phyloP scores from a whole-genome alignment of 1,140 invertebrate genomes.

The Drosophila busckii region DNA sequence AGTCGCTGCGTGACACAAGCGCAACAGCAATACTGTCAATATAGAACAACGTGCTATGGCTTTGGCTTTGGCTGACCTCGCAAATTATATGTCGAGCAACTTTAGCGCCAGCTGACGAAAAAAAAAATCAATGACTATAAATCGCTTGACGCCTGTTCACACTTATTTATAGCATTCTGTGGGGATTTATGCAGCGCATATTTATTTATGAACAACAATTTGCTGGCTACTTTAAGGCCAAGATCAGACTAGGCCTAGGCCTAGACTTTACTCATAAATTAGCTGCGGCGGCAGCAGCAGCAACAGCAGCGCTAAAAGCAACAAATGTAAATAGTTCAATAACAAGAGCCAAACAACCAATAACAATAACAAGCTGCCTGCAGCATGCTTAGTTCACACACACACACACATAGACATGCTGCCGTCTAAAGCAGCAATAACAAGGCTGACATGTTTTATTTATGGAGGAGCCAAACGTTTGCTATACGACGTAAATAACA shows the following conservation, averaged over 20 bases:
- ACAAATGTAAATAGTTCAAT: slow-evolving; percentile 78
- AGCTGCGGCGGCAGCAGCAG: slow-evolving; percentile 32
- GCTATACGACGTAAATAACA: slow-evolving; percentile 20
- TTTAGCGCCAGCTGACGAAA: not conserved
- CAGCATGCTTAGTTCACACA: slow-evolving; percentile 9
- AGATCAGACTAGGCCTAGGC: slow-evolving; percentile 17
- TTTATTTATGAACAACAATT: slow-evolving; percentile 75
- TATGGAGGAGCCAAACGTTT: slow-evolving; percentile 68
- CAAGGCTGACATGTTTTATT: slow-evolving; percentile 76
- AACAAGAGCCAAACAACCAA: slow-evolving; percentile 55
- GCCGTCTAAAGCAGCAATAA: slow-evolving; percentile 52
- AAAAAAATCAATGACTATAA: slow-evolving; percentile 70
- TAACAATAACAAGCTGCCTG: slow-evolving; percentile 14
- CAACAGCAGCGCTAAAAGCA: no score
- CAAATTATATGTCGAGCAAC: slow-evolving; percentile 4
- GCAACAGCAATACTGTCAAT: slow-evolving; percentile 16
- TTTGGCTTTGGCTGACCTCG: slow-evolving; percentile 47
- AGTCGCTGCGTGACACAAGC: slow-evolving; percentile 29
- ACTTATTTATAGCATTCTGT: slow-evolving; percentile 63
- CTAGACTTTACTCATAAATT: slow-evolving; percentile 52
- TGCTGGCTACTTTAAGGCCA: slow-evolving; percentile 63
- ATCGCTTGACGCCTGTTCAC: slow-evolving; percentile 32
- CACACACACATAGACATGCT: slow-evolving; percentile 47
- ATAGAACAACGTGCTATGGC: slow-evolving; percentile 49
- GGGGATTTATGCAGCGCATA: slow-evolving; percentile 64